Evolutionary conservation across 2,888 invertebrate genomes (phyloP).

Genomic region (Dimorphilus gyrociliatus): DNA sequence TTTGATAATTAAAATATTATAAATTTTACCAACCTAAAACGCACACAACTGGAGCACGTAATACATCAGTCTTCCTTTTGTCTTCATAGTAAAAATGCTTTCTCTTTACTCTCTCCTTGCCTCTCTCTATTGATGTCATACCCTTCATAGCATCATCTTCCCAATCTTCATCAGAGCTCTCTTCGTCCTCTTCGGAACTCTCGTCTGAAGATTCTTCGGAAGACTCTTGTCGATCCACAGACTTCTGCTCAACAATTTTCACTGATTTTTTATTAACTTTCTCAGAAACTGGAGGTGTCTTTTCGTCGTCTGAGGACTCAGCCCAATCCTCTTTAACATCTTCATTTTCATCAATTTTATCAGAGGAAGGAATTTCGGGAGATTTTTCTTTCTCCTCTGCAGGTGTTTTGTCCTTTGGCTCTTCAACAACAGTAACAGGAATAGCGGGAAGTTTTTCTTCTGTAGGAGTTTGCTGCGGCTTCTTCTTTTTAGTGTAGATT

Average conservation of each 20-base stretch:
- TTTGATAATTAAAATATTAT: too few species aligned
- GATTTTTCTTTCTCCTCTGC: not conserved
- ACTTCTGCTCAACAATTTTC: slow-evolving; percentile 3
- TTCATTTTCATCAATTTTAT: slow-evolving; percentile 6
- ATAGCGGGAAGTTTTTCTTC: not conserved
- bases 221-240: too few species aligned
- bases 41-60: slow-evolving; percentile 91
- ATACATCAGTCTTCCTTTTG: slow-evolving; percentile 48
- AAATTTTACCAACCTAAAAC: too few species aligned
- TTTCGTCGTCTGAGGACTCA: slow-evolving; percentile 31
- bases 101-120: slow-evolving; percentile 1
- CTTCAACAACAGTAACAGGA: not conserved
- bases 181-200: slow-evolving; percentile 60
- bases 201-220: too few species aligned
- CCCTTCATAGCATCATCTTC: slow-evolving; percentile 16
- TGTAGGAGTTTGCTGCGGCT: slow-evolving; percentile 14
- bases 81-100: slow-evolving; percentile 43
- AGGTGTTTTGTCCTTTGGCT: not conserved
- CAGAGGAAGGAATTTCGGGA: slow-evolving; percentile 6
- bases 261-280: not conserved
- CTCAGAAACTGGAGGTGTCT: not conserved
- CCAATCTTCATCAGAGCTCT: slow-evolving; percentile 45
- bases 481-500: slow-evolving; percentile 23
- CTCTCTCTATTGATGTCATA: slow-evolving; percentile 8
- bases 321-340: slow-evolving; percentile 11